These are phyloP conservation scores for Halichoerus grypus DNA, from an alignment of 2,113 vertebrate genomes.

Conservation along the genomic window DNA sequence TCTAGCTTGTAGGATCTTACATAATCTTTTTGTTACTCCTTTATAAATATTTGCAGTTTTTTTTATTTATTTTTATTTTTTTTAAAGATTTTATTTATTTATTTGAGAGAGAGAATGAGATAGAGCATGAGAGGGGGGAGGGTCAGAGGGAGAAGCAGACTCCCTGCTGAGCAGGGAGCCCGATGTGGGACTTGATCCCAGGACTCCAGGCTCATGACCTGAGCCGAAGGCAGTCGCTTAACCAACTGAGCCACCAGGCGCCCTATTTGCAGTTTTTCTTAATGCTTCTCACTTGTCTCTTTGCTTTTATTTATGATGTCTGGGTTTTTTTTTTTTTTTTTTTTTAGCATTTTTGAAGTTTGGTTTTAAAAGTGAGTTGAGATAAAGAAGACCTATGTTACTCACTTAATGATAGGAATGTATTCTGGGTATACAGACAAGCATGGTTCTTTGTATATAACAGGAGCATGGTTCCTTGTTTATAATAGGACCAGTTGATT, in stretches of 20 bases:
- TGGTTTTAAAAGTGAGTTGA: constrained; percentile 8
- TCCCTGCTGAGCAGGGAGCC: too few relatives aligned
- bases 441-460: background rate
- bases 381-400: background rate
- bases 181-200: too few relatives aligned
- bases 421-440: background rate
- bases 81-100: too few relatives aligned
- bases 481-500: background rate
- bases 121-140: too few relatives aligned
- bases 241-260: too few relatives aligned
- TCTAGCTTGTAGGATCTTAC: background rate
- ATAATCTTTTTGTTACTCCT: background rate
- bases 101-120: too few relatives aligned
- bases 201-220: too few relatives aligned
- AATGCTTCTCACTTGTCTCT: background rate
- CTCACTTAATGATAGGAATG: background rate
- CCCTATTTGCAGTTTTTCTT: background rate
- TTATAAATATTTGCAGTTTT: background rate
- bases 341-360: background rate
- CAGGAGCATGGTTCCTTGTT: background rate
- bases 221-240: too few relatives aligned
- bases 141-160: too few relatives aligned
- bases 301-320: background rate
- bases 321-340: background rate
- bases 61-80: background rate